A percentile compares a stretch with the other conserved stretches of the same genome.
phyloP scores from a whole-genome alignment of 2,113 vertebrate species.

The Lepus europaeus region DNA sequence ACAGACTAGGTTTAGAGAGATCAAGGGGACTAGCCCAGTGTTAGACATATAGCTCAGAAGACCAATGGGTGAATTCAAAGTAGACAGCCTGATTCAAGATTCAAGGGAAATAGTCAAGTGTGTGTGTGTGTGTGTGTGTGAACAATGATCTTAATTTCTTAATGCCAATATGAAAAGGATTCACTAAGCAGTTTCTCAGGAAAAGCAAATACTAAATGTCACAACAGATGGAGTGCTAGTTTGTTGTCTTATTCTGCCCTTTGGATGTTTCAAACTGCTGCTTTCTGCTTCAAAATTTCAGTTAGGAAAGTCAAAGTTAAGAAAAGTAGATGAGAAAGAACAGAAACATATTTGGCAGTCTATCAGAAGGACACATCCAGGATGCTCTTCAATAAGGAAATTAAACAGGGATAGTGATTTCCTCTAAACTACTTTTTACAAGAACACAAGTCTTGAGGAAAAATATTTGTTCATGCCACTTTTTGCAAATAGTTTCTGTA shows the following conservation, averaged over 20 bases:
- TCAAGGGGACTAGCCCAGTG: neutral
- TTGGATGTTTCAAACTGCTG: slow-evolving; percentile 45
- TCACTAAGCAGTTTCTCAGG: slow-evolving; percentile 40
- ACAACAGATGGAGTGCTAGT: slow-evolving; percentile 50
- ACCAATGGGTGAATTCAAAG: neutral
- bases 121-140: neutral
- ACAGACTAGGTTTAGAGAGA: neutral
- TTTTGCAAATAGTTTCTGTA: neutral
- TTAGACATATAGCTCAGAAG: neutral
- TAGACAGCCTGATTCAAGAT: neutral
- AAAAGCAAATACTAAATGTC: slow-evolving; percentile 62
- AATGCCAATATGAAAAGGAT: slow-evolving; percentile 7
- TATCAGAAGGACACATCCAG: neutral
- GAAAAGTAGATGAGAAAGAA: neutral
- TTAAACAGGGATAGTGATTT: neutral
- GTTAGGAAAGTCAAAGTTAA: slow-evolving; percentile 47
- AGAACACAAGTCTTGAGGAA: neutral
- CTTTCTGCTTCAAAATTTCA: slow-evolving; percentile 47
- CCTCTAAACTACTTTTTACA: slow-evolving; percentile 1
- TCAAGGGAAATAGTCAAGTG: neutral
- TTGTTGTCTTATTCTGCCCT: slow-evolving; percentile 56
- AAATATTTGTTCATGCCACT: neutral
- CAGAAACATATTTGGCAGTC: neutral
- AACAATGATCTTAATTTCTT: slow-evolving; percentile 50
- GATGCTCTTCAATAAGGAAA: neutral